Evolutionary conservation across 2,888 invertebrate genomes (phyloP), one percentile per base, ranked within the genome.

Genomic region (Thumatha senex): DNA sequence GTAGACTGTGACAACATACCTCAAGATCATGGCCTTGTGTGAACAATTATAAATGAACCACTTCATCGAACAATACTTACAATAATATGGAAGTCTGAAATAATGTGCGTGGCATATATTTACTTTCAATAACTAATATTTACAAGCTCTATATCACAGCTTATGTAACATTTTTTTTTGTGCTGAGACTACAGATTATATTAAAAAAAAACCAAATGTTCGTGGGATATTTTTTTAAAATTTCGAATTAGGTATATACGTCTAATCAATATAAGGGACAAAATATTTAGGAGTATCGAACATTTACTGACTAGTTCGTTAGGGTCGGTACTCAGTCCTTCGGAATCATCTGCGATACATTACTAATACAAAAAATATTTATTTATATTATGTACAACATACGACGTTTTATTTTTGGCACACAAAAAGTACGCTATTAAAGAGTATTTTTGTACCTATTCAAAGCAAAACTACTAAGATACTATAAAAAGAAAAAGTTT

Each of bases 121-220:
- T 56, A 61, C 58, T 59, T 62, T 64, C 62, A 57, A 61, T 68
- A 67, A 70, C 72, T 79, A 80, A 76, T 80, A 84, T 83, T 83
- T 86, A 89, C 85, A 89, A 83, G 82, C 85, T 76, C 84, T 88
- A 87, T 89, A 90, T 89, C 89, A 90, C 90, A 89, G 89, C 89
- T 86, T 81, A 84, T 67, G 56, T 82, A 78, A 82, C 80, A 81
- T 74, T 79, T 81, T 41, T 67, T 72, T 76, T 70, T 76, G 76
- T 77, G 76, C 75, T 74, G 76, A 65, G 60, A 70, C 63, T 66
- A 68, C 55, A 55, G 59, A 65, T 63, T 61, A 51, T 58, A 41
- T 51, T 49, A 54, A 48, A 39, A 48, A 39, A 51, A 56, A 58
- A 51, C 48, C 51, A 53, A 55, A 64, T 48, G 57, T 40, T 56